Evolutionary conservation across 1,140 invertebrate genomes (phyloP).

Genomic region (Linepithema humile): DNA sequence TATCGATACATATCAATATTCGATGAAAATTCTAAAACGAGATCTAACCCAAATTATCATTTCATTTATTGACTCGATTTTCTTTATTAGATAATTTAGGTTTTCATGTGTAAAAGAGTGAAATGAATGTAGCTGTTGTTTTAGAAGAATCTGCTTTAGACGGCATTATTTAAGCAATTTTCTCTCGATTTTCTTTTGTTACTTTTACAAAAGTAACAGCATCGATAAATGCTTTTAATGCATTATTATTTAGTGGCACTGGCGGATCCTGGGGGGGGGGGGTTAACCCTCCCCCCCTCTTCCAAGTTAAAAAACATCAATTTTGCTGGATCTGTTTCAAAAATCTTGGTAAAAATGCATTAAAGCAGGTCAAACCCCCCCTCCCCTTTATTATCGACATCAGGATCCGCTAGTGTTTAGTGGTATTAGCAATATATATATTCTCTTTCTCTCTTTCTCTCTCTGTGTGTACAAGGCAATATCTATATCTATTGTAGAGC

Average conservation of each 20-base stretch:
- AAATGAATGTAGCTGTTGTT: not conserved
- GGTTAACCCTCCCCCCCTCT: too few relatives aligned
- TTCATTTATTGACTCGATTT: not conserved
- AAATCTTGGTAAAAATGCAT: too few relatives aligned
- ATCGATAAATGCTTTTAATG: not conserved
- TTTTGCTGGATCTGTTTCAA: too few relatives aligned
- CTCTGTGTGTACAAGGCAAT: too few relatives aligned
- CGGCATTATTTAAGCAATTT: not conserved
- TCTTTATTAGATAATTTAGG: not conserved
- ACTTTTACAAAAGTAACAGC: not conserved
- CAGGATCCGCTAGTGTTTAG: too few relatives aligned
- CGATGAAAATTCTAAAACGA: not conserved
- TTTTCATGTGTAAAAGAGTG: not conserved
- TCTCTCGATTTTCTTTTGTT: not conserved
- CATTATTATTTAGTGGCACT: too few relatives aligned
- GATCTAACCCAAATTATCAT: not conserved
- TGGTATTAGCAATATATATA: too few relatives aligned
- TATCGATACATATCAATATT: not conserved
- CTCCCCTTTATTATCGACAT: too few relatives aligned
- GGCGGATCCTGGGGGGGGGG: too few relatives aligned
- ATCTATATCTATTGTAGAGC: constrained; percentile 69
- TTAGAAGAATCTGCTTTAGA: not conserved
- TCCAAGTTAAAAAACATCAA: too few relatives aligned
- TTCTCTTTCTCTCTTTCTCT: too few relatives aligned
- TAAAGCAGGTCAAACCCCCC: too few relatives aligned